phyloP scores from a whole-genome alignment of 2,113 vertebrate species.

The Peromyscus leucopus region DNA sequence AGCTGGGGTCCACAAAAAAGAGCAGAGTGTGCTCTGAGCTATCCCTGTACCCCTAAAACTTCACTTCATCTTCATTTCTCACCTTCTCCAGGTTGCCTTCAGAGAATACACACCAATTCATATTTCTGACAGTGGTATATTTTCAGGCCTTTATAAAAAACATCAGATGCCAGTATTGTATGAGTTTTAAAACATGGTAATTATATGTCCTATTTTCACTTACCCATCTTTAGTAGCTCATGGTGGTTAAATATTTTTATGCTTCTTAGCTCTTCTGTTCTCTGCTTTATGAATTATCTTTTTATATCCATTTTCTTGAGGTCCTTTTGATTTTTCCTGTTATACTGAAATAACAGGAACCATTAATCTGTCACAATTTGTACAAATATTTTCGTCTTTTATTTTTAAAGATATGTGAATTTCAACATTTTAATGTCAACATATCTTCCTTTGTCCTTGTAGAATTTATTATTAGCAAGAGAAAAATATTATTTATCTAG shows the following conservation, averaged over 20 bases:
- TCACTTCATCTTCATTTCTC: background rate
- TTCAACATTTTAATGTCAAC: constrained; percentile 46
- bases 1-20: background rate
- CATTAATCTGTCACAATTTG: constrained; percentile 36
- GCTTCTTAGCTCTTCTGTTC: constrained; percentile 14
- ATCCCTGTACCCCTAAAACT: background rate
- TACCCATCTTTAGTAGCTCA: background rate
- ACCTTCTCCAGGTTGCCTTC: background rate
- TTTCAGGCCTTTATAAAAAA: background rate
- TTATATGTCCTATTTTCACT: constrained; percentile 37
- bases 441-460: constrained; percentile 18
- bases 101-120: background rate
- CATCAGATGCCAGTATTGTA: background rate
- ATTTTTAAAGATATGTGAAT: constrained; percentile 45
- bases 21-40: background rate
- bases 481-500: constrained; percentile 53
- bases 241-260: background rate
- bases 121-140: background rate
- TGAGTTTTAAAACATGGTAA: constrained; percentile 35
- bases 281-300: constrained; percentile 17
- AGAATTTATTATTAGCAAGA: constrained; percentile 26
- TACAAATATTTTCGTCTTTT: constrained; percentile 47
- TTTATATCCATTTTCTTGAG: constrained; percentile 51
- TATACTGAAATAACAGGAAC: constrained; percentile 12
- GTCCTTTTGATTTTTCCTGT: constrained; percentile 29